These are phyloP conservation scores for Mesopsocus fuscifrons DNA, from an alignment of 2,888 invertebrate species.

Conservation along the genomic window DNA sequence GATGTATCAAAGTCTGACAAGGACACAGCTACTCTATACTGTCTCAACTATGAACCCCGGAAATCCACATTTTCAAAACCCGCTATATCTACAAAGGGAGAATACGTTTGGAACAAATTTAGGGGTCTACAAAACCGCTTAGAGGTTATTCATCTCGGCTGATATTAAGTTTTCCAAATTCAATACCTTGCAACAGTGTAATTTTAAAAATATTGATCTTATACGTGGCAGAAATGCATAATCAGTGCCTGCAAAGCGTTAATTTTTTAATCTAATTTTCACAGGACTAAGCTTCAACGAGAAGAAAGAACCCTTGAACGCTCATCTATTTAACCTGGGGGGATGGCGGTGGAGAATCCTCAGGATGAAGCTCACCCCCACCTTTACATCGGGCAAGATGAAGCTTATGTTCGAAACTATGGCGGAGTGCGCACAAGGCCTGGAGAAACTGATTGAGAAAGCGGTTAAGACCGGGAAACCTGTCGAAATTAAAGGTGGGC, in stretches of 20 bases:
- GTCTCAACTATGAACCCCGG: too few species aligned
- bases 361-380: constrained; percentile 31
- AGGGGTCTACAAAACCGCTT: too few species aligned
- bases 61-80: too few species aligned
- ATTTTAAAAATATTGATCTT: too few species aligned
- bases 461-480: background rate
- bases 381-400: constrained; percentile 34
- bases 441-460: constrained; percentile 20
- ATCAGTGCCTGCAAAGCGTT: background rate
- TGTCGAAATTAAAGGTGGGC: constrained; percentile 4
- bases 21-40: too few species aligned
- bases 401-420: constrained; percentile 31
- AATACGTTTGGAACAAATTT: too few species aligned
- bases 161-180: too few species aligned
- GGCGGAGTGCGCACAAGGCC: constrained; percentile 23
- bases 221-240: too few species aligned
- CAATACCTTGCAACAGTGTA: too few species aligned
- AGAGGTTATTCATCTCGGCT: too few species aligned
- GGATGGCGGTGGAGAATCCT: constrained; percentile 32
- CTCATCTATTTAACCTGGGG: constrained; percentile 26
- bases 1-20: too few species aligned
- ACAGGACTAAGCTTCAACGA: background rate
- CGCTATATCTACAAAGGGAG: too few species aligned
- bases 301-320: constrained; percentile 22
- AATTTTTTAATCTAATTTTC: background rate